Conservation (phyloP, 2,888 invertebrate species). For the Agonum fuliginosum region DNA sequence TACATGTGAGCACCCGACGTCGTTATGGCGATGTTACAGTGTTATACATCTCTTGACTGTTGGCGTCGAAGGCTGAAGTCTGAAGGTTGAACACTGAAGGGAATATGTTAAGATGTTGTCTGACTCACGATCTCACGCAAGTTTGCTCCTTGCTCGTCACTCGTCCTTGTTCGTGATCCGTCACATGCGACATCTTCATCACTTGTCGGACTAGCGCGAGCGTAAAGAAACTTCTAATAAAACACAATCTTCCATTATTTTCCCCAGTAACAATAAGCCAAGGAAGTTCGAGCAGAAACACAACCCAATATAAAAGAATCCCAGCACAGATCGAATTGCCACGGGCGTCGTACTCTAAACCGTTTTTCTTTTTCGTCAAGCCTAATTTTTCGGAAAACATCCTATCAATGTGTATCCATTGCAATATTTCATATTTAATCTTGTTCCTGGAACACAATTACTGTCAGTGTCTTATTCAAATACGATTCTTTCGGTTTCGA, state of each 20-base stretch:
- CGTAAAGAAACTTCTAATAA: constrained; percentile 45
- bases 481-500: not conserved
- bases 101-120: too few species aligned
- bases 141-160: not conserved
- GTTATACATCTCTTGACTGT: constrained; percentile 42
- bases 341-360: constrained; percentile 8
- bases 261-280: constrained; percentile 52
- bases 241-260: constrained; percentile 54
- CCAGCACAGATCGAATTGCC: constrained; percentile 44
- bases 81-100: constrained; percentile 4
- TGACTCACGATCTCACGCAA: not conserved
- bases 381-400: constrained; percentile 36
- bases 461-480: not conserved
- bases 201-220: constrained; percentile 38
- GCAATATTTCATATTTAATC: constrained; percentile 21
- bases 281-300: constrained; percentile 12
- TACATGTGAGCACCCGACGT: constrained; percentile 14
- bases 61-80: constrained; percentile 24
- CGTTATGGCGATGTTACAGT: constrained; percentile 33
- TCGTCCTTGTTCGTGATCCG: constrained; percentile 30
- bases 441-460: not conserved
- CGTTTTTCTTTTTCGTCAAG: constrained; percentile 15
- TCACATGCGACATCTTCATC: constrained; percentile 53
- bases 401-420: constrained; percentile 17
- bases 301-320: constrained; percentile 39